Conservation (phyloP, 2,113 vertebrate species). For the Etia nguti region DNA sequence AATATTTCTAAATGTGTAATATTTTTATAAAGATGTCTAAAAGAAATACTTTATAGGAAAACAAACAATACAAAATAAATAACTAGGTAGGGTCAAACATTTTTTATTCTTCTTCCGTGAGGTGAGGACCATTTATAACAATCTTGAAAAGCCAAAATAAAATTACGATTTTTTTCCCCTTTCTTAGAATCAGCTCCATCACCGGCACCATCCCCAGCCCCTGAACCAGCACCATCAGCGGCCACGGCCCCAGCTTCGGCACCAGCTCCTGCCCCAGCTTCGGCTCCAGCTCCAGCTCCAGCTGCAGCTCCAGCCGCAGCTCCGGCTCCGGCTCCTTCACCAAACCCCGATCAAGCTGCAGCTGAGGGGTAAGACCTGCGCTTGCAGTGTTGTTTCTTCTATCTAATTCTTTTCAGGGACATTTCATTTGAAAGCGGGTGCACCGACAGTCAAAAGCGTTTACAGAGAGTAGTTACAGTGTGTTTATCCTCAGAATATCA, state of each 20-base stretch:
- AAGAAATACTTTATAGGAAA: background rate
- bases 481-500: background rate
- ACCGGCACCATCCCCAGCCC: background rate
- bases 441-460: background rate
- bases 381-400: background rate
- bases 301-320: accelerated
- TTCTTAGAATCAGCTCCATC: background rate
- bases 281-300: background rate
- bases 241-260: background rate
- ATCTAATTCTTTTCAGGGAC: background rate
- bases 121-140: background rate
- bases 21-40: background rate
- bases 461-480: background rate
- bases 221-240: background rate
- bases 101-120: background rate
- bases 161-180: accelerated
- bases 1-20: background rate
- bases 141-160: background rate
- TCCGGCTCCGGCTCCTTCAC: accelerated
- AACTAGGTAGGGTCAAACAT: background rate
- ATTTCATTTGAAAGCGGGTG: background rate
- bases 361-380: slow-evolving; percentile 40
- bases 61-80: background rate
- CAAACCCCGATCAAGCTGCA: slow-evolving; percentile 8
- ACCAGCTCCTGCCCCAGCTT: background rate